These are phyloP conservation scores for Ciona savignyi DNA, from an alignment of 23 tunicate species.

Conservation along the genomic window DNA sequence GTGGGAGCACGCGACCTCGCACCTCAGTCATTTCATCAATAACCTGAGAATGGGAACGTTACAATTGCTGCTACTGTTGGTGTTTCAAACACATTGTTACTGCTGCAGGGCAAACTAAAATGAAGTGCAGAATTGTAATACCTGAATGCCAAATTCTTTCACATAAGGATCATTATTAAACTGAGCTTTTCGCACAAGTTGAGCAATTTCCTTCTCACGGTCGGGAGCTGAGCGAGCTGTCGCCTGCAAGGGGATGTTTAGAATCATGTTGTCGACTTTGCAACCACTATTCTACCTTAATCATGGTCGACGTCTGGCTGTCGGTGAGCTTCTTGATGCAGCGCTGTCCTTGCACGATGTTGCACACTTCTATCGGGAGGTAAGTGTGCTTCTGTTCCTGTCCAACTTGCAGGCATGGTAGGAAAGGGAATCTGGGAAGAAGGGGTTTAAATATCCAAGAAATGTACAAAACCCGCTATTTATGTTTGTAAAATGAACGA, in stretches of 20 bases:
- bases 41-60: no score
- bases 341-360: slow-evolving; percentile 97
- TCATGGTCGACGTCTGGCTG: slow-evolving; percentile 99
- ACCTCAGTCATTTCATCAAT: slow-evolving; percentile 99
- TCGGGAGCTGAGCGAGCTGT: slow-evolving; percentile 99
- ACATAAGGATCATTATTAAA: slow-evolving; percentile 99
- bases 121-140: no score
- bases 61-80: no score
- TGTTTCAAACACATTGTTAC: no score
- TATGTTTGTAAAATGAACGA: no score
- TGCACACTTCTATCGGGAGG: slow-evolving; percentile 99
- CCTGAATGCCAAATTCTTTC: slow-evolving; percentile 97
- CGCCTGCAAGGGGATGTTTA: slow-evolving; percentile 34
- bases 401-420: slow-evolving; percentile 99
- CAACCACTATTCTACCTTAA: no score
- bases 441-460: background rate
- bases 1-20: slow-evolving; percentile 91
- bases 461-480: background rate
- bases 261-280: no score
- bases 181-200: slow-evolving; percentile 87
- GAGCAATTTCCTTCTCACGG: slow-evolving; percentile 92
- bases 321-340: slow-evolving; percentile 99
- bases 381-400: slow-evolving; percentile 99
- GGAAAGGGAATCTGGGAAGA: slow-evolving; percentile 64
- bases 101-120: no score